A percentile compares a stretch with the other conserved stretches of the same genome.
These are phyloP conservation scores for Borostomias antarcticus DNA, from an alignment of 2,797 vertebrate species.

Conservation along the genomic window DNA sequence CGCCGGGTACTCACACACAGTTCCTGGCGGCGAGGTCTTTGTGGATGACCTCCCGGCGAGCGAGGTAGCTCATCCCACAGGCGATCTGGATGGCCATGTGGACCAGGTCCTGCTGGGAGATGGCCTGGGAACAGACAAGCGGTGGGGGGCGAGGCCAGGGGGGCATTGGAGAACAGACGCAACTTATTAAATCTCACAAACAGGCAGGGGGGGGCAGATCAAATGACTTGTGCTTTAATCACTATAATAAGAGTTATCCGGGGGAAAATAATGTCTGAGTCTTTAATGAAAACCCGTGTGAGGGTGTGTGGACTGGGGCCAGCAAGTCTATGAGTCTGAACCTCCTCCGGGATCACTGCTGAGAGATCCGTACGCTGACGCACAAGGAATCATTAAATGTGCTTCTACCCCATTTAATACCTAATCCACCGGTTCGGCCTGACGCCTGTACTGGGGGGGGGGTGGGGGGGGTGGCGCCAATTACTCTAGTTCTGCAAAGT, in stretches of 20 bases:
- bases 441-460: neutral
- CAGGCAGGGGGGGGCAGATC: too few species aligned
- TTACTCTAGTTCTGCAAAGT: neutral
- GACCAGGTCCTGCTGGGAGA: conserved; percentile 97
- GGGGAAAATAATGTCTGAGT: too few species aligned
- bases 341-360: too few species aligned
- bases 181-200: too few species aligned
- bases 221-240: too few species aligned
- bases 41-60: conserved; percentile 96
- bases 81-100: conserved; percentile 99
- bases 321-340: too few species aligned
- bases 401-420: neutral
- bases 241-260: too few species aligned
- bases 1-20: conserved; percentile 90
- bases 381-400: neutral
- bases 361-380: conserved; percentile 23
- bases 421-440: neutral
- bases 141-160: too few species aligned
- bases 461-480: neutral
- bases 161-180: too few species aligned
- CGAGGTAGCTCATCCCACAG: conserved; percentile 98
- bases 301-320: too few species aligned
- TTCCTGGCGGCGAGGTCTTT: conserved; percentile 98
- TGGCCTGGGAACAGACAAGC: conserved; percentile 76
- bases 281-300: too few species aligned